Percentiles rank a stretch among this genome's conserved stretches.
These are phyloP conservation scores for Sphaeramia orbicularis DNA, from an alignment of 2,797 vertebrate genomes.

Conservation along the genomic window DNA sequence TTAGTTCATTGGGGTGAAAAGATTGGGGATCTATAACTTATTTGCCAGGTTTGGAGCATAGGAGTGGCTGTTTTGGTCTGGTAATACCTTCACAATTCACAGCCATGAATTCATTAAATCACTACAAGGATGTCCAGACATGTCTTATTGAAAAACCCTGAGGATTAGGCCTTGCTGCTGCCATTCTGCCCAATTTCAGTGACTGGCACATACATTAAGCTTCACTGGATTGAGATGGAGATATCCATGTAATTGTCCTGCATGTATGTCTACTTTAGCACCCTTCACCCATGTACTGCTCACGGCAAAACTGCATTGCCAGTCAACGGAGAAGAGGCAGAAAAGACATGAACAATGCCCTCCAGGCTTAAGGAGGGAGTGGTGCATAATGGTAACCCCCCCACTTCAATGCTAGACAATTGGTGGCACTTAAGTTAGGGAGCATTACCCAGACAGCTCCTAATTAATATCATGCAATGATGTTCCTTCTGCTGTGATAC, in stretches of 20 bases:
- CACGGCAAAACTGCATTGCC: slow-evolving; percentile 49
- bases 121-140: slow-evolving; percentile 22
- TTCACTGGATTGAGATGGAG: slow-evolving; percentile 43
- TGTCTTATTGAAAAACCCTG: slow-evolving; percentile 27
- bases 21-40: background rate
- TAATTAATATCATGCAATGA: slow-evolving; percentile 57
- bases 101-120: slow-evolving; percentile 30
- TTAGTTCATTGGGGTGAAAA: background rate
- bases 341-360: slow-evolving; percentile 77
- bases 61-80: background rate
- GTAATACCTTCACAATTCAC: slow-evolving; percentile 26
- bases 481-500: slow-evolving; percentile 51
- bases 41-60: background rate
- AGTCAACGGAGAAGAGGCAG: slow-evolving; percentile 57
- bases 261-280: slow-evolving; percentile 12
- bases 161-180: slow-evolving; percentile 40
- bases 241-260: slow-evolving; percentile 65
- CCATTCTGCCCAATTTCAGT: slow-evolving; percentile 36
- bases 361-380: slow-evolving; percentile 48
- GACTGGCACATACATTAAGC: slow-evolving; percentile 45
- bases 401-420: slow-evolving; percentile 50
- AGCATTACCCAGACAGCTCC: slow-evolving; percentile 57
- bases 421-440: slow-evolving; percentile 55
- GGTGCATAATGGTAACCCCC: slow-evolving; percentile 61
- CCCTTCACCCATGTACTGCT: slow-evolving; percentile 46